Evolutionary conservation across 2,113 vertebrate genomes (phyloP).

Genomic region (Arenaria interpres): DNA sequence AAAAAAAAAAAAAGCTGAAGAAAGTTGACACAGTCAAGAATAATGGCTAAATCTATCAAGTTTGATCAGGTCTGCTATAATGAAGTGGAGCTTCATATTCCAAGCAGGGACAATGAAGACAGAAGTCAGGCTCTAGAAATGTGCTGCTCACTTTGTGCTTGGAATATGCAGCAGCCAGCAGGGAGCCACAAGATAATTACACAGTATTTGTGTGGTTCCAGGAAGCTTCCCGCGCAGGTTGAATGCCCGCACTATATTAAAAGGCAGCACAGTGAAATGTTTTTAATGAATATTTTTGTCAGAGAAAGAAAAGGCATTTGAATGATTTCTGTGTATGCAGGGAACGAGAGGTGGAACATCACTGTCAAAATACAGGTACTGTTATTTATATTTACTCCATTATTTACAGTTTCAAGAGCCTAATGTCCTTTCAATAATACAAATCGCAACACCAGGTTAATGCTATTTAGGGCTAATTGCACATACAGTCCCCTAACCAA

Average conservation of each 20-base stretch:
- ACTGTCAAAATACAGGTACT: slow-evolving; percentile 83
- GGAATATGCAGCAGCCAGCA: slow-evolving; percentile 90
- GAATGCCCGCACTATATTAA: slow-evolving; percentile 86
- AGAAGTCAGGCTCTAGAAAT: slow-evolving; percentile 84
- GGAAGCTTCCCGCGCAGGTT: slow-evolving; percentile 86
- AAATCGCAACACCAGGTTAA: slow-evolving; percentile 59
- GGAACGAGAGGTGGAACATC: slow-evolving; percentile 79
- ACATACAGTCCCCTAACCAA: slow-evolving; percentile 61
- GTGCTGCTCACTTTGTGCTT: slow-evolving; percentile 85
- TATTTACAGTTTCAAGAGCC: slow-evolving; percentile 74
- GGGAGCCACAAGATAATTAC: slow-evolving; percentile 91
- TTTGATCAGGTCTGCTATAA: slow-evolving; percentile 92
- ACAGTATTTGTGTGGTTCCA: slow-evolving; percentile 91
- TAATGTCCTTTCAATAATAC: slow-evolving; percentile 73
- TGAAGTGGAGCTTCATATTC: slow-evolving; percentile 90
- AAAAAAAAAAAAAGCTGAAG: slow-evolving; percentile 60
- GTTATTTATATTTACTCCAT: slow-evolving; percentile 82
- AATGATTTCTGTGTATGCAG: slow-evolving; percentile 79
- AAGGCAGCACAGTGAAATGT: slow-evolving; percentile 88
- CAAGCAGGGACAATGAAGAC: slow-evolving; percentile 88
- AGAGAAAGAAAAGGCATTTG: slow-evolving; percentile 86
- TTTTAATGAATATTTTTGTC: slow-evolving; percentile 94
- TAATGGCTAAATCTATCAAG: slow-evolving; percentile 94
- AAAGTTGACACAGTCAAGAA: slow-evolving; percentile 89
- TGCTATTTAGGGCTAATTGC: slow-evolving; percentile 72